These are phyloP conservation scores for Xenus cinereus DNA, from an alignment of 2,113 vertebrate genomes.

Conservation along the genomic window DNA sequence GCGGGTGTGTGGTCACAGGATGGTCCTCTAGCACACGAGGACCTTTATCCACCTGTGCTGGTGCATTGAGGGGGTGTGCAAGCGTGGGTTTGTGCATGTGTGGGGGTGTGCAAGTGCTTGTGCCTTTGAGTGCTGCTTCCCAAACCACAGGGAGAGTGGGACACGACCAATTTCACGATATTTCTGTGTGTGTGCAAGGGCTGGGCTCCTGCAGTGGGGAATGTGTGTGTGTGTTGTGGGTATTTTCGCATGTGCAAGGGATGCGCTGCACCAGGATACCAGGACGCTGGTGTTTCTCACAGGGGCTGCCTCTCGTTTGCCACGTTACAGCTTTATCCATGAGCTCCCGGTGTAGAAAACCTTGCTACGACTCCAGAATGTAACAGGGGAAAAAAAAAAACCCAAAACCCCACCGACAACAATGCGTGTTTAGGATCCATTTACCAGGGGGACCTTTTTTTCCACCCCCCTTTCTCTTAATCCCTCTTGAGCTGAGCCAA, in stretches of 20 bases:
- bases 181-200: not conserved
- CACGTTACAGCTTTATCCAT: not conserved
- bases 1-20: not conserved
- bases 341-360: not conserved
- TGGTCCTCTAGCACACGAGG: not conserved
- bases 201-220: fast-evolving
- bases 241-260: fast-evolving
- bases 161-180: fast-evolving
- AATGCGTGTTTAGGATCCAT: conserved; percentile 8
- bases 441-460: not conserved
- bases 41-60: fast-evolving
- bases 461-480: not conserved
- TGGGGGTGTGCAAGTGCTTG: not conserved
- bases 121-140: not conserved
- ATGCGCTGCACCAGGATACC: fast-evolving
- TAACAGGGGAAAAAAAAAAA: not conserved
- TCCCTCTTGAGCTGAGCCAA: conserved; percentile 22
- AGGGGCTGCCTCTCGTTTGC: not conserved
- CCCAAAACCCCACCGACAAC: not conserved
- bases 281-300: not conserved
- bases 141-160: not conserved
- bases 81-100: not conserved
- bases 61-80: not conserved
- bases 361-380: not conserved
- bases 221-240: not conserved